Evolutionary conservation across 2,113 vertebrate genomes (phyloP), one percentile per base, ranked within the genome.

Genomic region (Gadus chalcogrammus): DNA sequence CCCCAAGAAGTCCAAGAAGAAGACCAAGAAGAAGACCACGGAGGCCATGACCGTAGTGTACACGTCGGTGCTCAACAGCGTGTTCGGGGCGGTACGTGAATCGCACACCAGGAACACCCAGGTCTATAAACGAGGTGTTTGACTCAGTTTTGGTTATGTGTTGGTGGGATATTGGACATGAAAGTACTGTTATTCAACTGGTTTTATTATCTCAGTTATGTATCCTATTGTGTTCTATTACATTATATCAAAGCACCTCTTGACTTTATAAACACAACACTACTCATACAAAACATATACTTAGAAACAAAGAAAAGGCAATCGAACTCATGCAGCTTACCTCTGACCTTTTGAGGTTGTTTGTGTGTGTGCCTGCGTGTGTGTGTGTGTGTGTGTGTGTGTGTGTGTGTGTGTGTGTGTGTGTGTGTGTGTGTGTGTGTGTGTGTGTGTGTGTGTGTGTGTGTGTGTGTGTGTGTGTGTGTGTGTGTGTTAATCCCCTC

Each of bases 41-140:
- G 91, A 92, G 38, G 83, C 55, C n/a, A 88, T 85, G 85, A 88
- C 62, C 75, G 91, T 91, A 80, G 86, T 91, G 38, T 90, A 93
- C 82, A 81, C 15, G 31, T 88, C 89, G 1, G 80, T 93, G 20
- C 88, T 93, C 42, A 83, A 85, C 78, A 91, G 67, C 55, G 81
- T 93, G 13, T 93, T 92, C 67, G 92, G 92, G 15, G 87, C 90
- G 15, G 91, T 93, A 70, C 82, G 85, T 73, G 31, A 1, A 62
- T 11, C 66, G 22, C 15, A 61, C 38, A 68, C 11, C 17, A 8
- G 38, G 8, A 17, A 48, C 2, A 27, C 15, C 5, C 11, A 4
- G 16, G 15, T 22, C 31, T 38, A 2, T 35, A 20, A 5, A 61
- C 18, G 20, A 0, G 20, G 24, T 24, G 8, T n/a, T 18, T 65